Evolutionary conservation across 2,113 vertebrate genomes (phyloP).

Genomic region (Pangasianodon gigas): DNA sequence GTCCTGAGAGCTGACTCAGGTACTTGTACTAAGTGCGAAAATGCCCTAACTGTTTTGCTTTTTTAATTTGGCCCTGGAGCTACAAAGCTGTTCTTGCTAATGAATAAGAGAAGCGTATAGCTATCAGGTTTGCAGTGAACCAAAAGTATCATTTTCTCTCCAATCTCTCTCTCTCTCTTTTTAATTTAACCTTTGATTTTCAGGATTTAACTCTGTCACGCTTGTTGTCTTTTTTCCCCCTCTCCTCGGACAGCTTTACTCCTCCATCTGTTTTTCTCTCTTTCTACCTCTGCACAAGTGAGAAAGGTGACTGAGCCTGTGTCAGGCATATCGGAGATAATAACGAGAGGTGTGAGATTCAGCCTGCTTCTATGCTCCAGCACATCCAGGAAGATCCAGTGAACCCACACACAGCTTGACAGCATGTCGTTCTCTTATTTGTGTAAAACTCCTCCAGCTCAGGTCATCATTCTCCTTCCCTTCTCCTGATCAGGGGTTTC

Average conservation of each 20-base stretch:
- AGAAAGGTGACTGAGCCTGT: conserved; percentile 29
- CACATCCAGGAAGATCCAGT: conserved; percentile 1
- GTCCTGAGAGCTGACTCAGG: not conserved
- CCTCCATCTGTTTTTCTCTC: conserved; percentile 2
- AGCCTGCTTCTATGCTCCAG: conserved; percentile 23
- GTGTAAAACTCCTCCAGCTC: conserved; percentile 10
- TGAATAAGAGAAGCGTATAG: not conserved
- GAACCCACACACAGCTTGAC: conserved; percentile 20
- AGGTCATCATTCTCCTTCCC: conserved; percentile 17
- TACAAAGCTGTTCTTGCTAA: not conserved
- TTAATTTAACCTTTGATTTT: not conserved
- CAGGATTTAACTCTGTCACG: not conserved
- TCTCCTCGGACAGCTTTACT: not conserved
- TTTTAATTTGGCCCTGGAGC: not conserved
- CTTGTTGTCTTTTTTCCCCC: not conserved
- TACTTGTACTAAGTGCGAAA: not conserved
- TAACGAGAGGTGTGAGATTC: conserved; percentile 24
- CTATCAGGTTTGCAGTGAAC: not conserved
- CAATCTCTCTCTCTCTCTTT: not conserved
- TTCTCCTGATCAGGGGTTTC: conserved; percentile 6
- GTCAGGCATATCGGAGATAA: conserved; percentile 30
- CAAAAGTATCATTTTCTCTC: not conserved
- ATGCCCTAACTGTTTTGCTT: not conserved
- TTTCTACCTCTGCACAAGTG: conserved; percentile 7
- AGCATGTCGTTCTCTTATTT: conserved; percentile 12